Percentiles rank a stretch among this genome's conserved stretches.
These are phyloP conservation scores for Phenacoccus solenopsis DNA, from an alignment of 1,140 invertebrate species.

Conservation along the genomic window DNA sequence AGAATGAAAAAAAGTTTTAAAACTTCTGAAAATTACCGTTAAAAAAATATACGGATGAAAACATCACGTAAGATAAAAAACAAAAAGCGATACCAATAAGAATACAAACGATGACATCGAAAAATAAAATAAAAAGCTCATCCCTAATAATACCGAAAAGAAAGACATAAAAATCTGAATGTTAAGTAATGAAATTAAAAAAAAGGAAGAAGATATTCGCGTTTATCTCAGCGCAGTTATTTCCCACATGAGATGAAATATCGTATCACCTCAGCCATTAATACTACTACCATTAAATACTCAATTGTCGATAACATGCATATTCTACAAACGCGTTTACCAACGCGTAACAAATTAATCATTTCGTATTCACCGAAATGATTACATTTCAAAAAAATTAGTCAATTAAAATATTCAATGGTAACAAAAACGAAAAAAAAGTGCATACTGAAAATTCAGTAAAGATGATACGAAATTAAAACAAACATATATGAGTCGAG, in stretches of 20 bases:
- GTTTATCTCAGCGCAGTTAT: neutral
- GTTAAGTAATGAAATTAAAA: neutral
- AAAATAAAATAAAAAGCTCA: neutral
- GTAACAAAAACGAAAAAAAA: neutral
- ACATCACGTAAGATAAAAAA: neutral
- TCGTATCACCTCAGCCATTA: neutral
- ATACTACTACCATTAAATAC: conserved; percentile 3
- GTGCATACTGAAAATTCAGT: neutral
- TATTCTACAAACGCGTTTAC: neutral
- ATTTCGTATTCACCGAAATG: too few species aligned
- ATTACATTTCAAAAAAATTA: too few species aligned
- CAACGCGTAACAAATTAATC: neutral
- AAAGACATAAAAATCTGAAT: conserved; percentile 3
- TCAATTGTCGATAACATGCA: neutral
- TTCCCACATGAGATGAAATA: neutral
- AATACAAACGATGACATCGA: neutral
- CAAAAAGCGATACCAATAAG: neutral
- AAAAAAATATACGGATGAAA: neutral
- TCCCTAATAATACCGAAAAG: neutral
- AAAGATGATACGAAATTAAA: neutral
- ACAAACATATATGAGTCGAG: neutral
- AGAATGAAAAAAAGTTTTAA: too few species aligned
- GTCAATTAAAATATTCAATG: neutral
- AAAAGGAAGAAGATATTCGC: neutral
- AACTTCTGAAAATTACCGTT: too few species aligned